Conservation (phyloP, 2,888 invertebrate species). For the Micropterix aruncella region DNA sequence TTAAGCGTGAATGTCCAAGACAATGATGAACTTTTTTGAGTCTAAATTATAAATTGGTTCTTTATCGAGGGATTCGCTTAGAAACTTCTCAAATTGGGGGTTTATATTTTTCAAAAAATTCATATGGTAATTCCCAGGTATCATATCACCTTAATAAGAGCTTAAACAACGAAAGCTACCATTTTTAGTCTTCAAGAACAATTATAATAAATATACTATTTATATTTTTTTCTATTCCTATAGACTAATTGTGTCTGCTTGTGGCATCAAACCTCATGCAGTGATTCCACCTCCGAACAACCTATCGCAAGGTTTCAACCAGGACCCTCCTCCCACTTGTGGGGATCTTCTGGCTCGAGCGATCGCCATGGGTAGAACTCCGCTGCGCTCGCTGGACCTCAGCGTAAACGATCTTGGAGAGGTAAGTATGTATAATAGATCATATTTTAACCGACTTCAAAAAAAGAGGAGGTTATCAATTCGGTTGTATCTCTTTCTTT, state of each 20-base stretch:
- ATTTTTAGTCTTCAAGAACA: not conserved
- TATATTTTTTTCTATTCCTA: not conserved
- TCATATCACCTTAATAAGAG: too few species aligned
- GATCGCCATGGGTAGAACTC: conserved; percentile 34
- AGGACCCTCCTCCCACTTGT: conserved; percentile 32
- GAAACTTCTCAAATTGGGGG: too few species aligned
- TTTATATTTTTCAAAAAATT: too few species aligned
- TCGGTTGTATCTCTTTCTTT: too few species aligned
- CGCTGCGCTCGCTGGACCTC: conserved; percentile 29
- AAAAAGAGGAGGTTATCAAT: too few species aligned
- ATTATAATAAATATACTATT: not conserved
- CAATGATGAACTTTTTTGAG: too few species aligned
- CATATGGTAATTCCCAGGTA: too few species aligned
- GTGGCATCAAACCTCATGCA: conserved; percentile 29
- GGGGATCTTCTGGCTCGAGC: conserved; percentile 34
- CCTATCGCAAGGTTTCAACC: conserved; percentile 35
- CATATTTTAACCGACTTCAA: too few species aligned
- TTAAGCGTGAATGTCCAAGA: too few species aligned
- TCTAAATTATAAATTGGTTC: too few species aligned
- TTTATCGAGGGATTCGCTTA: too few species aligned
- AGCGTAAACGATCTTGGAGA: conserved; percentile 36
- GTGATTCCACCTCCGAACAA: conserved; percentile 27
- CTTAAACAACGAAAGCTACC: too few species aligned
- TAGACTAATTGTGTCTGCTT: conserved; percentile 34
- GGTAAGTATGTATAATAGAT: conserved; percentile 17